Conservation (phyloP, 1,140 invertebrate genomes). For the Neomicropteryx cornuta region DNA sequence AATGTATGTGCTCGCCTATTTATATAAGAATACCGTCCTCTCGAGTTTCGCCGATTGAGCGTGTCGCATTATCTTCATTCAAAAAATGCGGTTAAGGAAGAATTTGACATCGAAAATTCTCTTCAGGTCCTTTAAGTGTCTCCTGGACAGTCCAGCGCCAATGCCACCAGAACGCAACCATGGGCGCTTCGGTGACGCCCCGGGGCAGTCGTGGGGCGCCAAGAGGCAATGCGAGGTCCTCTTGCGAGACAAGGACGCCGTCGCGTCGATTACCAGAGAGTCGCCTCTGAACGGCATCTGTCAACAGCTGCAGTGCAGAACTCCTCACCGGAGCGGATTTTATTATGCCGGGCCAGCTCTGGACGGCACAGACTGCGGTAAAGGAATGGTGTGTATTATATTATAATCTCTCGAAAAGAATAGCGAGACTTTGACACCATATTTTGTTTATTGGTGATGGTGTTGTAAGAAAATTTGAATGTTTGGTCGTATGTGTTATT, state of each 20-base stretch:
- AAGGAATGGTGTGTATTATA: constrained; percentile 40
- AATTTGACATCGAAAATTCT: too few relatives aligned
- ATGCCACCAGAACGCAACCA: constrained; percentile 39
- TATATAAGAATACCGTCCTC: too few relatives aligned
- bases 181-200: constrained; percentile 44
- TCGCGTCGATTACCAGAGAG: constrained; percentile 27
- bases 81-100: too few relatives aligned
- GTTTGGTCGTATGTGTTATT: too few relatives aligned
- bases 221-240: constrained; percentile 58
- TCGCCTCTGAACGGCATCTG: constrained; percentile 40
- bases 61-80: too few relatives aligned
- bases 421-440: background rate
- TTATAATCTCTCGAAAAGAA: background rate
- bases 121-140: constrained; percentile 50
- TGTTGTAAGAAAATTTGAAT: background rate
- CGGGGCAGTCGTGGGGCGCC: constrained; percentile 54
- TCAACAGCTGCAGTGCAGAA: constrained; percentile 55
- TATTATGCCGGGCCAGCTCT: constrained; percentile 68
- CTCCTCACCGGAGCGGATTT: constrained; percentile 58
- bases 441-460: constrained; percentile 5
- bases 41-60: too few relatives aligned
- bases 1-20: too few relatives aligned
- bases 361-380: constrained; percentile 62
- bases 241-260: constrained; percentile 48
- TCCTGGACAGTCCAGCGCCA: constrained; percentile 40